Conservation (phyloP, 2,888 invertebrate species). For the Diarsia dahlii region DNA sequence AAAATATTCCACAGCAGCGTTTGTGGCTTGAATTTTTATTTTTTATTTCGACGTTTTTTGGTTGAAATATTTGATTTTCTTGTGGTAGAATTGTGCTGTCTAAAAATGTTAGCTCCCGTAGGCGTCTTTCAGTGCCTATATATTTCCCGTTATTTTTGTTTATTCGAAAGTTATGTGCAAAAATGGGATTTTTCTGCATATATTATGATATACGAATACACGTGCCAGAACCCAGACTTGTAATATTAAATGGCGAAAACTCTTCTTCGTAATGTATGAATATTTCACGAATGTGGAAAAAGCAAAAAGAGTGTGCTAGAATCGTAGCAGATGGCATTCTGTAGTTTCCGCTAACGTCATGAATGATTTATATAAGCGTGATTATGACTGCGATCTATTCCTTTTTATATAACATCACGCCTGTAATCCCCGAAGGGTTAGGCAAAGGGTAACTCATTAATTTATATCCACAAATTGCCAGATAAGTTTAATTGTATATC, state of each 20-base stretch:
- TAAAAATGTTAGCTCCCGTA: background rate
- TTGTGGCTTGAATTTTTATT: conserved; percentile 3
- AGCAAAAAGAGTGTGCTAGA: background rate
- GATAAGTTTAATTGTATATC: too few species aligned
- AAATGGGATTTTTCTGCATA: background rate
- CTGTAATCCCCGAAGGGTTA: too few species aligned
- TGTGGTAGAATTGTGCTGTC: background rate
- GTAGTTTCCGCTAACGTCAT: background rate
- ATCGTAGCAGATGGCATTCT: background rate
- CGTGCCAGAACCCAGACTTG: background rate
- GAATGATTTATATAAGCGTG: background rate
- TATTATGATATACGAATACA: background rate
- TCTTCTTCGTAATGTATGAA: background rate
- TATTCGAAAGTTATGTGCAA: background rate
- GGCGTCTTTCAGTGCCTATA: background rate
- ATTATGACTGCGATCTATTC: background rate
- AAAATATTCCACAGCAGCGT: conserved; percentile 26
- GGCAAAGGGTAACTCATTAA: too few species aligned
- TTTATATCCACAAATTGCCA: too few species aligned
- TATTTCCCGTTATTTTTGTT: conserved; percentile 13
- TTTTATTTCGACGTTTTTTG: conserved; percentile 1
- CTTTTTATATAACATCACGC: background rate
- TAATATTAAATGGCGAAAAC: background rate
- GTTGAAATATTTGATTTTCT: conserved; percentile 18
- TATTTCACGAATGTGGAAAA: background rate